Evolutionary conservation across 2,797 vertebrate species (phyloP), one percentile per base, ranked within the genome.

Genomic region (Spea hammondii): DNA sequence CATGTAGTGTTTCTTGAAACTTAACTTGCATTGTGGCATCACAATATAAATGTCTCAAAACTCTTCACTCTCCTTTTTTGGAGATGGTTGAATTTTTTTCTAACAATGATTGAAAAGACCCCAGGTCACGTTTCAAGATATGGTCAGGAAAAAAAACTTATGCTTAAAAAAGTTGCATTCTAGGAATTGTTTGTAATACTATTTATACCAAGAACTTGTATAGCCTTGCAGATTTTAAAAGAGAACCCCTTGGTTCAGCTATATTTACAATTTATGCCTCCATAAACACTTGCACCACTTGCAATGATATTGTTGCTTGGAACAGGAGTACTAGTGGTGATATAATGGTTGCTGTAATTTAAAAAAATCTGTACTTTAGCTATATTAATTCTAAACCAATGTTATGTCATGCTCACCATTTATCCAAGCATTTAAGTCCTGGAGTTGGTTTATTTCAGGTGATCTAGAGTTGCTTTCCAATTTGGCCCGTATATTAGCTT

Each of bases 221-320:
- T 57, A 11, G 55, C 55, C 12, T 32, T 32, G 32, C 32, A 32
- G 32, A 2, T 2, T 32, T 32, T 32, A 32, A 32, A 32, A 32
- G 32, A 32, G 2, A 70, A 75, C 57, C 71, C 53, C 64, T 72
- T 73, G n/a, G 55, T 79, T 70, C 8, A 75, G 70, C 44, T 75
- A 44, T 60, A 74, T 64, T 54, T 74, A 57, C 72, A 54, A 66
- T 57, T 79, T 80, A 66, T 59, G 51, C 55, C 65, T 51, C 59
- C 67, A 75, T 67, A 71, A 80, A 72, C 66, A 75, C 67, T 71
- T 80, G 75, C 71, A 67, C 76, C 79, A 51, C 79, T 76, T 76
- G 66, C 8, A 76, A 81, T 60, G 14, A 71, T 66, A 49, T 64
- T 68, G 69, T 72, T 81, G 74, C 64, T 54, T 81, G 45, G 54